These are phyloP conservation scores for Pseudocheirus occidentalis DNA, from an alignment of 2,797 vertebrate species.

Conservation along the genomic window DNA sequence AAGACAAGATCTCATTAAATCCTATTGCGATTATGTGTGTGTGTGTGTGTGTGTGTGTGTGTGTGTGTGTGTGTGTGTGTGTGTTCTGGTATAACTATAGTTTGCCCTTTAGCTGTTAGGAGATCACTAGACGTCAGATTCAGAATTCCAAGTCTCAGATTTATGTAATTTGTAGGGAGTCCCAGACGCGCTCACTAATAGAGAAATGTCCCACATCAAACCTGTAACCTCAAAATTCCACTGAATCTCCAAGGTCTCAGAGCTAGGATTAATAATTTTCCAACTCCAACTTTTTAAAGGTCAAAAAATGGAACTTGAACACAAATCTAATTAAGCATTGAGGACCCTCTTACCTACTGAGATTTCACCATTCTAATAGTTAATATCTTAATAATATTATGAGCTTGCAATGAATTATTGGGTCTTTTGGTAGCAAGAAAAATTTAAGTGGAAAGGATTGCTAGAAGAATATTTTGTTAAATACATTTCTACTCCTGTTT, in stretches of 20 bases:
- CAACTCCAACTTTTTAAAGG: not conserved
- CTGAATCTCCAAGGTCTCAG: not conserved
- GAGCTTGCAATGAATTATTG: not conserved
- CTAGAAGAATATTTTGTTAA: not conserved
- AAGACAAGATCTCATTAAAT: not conserved
- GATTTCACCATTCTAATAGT: not conserved
- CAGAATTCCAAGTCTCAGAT: not conserved
- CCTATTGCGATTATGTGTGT: too few relatives aligned
- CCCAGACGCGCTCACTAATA: not conserved
- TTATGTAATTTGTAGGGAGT: not conserved
- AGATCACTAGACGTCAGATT: not conserved
- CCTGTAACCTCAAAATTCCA: not conserved
- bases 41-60: too few relatives aligned
- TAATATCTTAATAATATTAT: not conserved
- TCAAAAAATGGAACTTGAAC: not conserved
- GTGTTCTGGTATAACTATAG: not conserved
- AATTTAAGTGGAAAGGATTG: not conserved
- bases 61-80: too few relatives aligned
- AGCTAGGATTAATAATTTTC: not conserved
- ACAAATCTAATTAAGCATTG: not conserved
- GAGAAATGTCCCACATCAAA: not conserved
- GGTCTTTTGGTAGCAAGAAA: not conserved
- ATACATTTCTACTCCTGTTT: not conserved
- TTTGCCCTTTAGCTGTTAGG: not conserved
- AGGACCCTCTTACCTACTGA: not conserved